Percentiles rank a stretch among this genome's conserved stretches.
Evolutionary conservation across 2,888 invertebrate genomes (phyloP).

Genomic region (Hedychridium roseum): DNA sequence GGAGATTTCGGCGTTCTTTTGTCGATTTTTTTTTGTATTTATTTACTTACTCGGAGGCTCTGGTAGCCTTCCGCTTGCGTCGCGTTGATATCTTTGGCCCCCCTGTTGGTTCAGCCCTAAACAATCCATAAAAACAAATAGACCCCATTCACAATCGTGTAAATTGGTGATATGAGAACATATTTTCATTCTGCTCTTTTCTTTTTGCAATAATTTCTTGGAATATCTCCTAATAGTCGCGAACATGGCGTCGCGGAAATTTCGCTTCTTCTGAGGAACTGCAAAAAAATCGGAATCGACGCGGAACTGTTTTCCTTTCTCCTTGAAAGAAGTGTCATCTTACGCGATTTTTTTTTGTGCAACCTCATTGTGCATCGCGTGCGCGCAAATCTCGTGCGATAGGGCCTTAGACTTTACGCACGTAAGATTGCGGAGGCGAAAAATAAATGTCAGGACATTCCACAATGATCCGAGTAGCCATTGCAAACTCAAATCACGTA

Average conservation of each 20-base stretch:
- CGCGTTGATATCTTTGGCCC: constrained; percentile 69
- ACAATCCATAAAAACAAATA: constrained; percentile 65
- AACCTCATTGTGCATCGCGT: constrained; percentile 7
- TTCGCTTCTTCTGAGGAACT: no score
- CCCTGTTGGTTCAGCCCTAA: constrained; percentile 72
- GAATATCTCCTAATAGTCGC: no score
- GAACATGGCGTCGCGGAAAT: no score
- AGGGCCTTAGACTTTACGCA: not conserved
- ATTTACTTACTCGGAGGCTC: constrained; percentile 64
- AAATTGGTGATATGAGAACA: constrained; percentile 23
- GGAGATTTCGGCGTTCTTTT: constrained; percentile 44
- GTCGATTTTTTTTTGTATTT: constrained; percentile 47
- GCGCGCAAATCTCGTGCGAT: constrained; percentile 2
- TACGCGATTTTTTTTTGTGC: constrained; percentile 5
- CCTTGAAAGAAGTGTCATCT: no score
- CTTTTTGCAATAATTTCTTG: no score
- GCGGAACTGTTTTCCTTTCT: no score
- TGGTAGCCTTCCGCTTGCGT: constrained; percentile 64
- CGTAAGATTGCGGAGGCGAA: not conserved
- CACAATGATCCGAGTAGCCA: no score
- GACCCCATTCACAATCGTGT: constrained; percentile 57
- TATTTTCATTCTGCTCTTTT: constrained; percentile 13
- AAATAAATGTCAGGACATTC: constrained; percentile 3
- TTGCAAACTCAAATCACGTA: constrained; percentile 42
- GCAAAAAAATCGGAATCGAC: no score